Base-by-base conservation (phyloP, 2,797 vertebrate species). In the Aphelocoma californica region DNA sequence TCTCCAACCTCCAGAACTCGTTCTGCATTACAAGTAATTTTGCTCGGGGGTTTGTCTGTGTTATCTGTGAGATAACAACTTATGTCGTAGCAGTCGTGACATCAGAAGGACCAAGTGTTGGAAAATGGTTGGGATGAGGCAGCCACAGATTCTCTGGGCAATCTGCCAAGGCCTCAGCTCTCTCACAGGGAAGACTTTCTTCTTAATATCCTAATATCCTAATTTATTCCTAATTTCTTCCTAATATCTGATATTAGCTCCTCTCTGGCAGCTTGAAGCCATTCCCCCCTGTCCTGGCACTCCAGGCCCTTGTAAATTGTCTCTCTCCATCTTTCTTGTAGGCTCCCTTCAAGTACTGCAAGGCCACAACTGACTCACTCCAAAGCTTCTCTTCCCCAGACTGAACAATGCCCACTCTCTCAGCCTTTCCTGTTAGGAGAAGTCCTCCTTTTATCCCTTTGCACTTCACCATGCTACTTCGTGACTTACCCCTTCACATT, bases 11-110 rank as follows among this genome's bases (percentile, higher is more conserved):
- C 42, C 38, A 13, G 16, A 50, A 36, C 19, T 34, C 10, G 2
- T 28, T 61, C 60, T 65, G 13, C 15, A 5, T 8, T 4, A 15
- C 0, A 0, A 64, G 20, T 18, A 5, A 6, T 81, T 82, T 16
- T 53, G 15, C 32, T 7, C 40, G 62, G 32, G 44, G 3, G 14
- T 54, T 56, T 54, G 10, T 65, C 17, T 57, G 29, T 19, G 34
- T 18, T n/a, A 12, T 18, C 26, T 73, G 15, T 14, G 23, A 88
- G 69, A 16, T 5, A 51, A 28, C 12, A 54, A n/a, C 21, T 60
- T 7, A 3, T 2, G 45, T 1, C 44, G 34, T 11, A 50, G 25
- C 23, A 70, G 28, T 6, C 3, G 2, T 2, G 18, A 45, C 34
- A 80, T 21, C 32, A 23, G 16, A 25, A 61, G 16, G 58, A 28